These are phyloP conservation scores for Villa cingulata DNA, from an alignment of 2,888 invertebrate species.

Conservation along the genomic window DNA sequence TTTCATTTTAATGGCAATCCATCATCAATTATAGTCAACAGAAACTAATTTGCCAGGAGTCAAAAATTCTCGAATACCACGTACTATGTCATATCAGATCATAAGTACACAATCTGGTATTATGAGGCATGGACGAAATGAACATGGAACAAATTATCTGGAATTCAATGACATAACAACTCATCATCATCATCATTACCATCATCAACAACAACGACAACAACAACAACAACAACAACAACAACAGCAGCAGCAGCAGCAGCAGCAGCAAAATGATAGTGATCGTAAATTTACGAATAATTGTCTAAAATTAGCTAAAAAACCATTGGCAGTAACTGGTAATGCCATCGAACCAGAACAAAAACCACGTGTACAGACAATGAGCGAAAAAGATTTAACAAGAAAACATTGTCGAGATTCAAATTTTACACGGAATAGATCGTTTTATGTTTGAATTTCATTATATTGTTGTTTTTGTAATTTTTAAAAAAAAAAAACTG, in stretches of 20 bases:
- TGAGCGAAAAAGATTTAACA: constrained; percentile 45
- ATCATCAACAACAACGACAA: no score
- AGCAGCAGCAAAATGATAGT: no score
- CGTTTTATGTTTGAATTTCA: no score
- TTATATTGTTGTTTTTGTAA: no score
- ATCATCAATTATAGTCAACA: no score
- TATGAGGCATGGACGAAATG: not conserved
- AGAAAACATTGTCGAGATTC: constrained; percentile 18
- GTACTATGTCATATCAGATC: constrained; percentile 16
- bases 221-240: no score
- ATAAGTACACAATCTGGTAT: constrained; percentile 9
- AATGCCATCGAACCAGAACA: constrained; percentile 43
- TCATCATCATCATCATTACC: no score
- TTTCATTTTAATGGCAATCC: no score
- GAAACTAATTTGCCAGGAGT: no score
- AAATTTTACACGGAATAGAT: constrained; percentile 4
- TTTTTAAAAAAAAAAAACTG: no score
- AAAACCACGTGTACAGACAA: constrained; percentile 43
- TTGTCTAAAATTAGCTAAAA: not conserved
- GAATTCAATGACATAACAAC: no score
- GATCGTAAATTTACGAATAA: not conserved
- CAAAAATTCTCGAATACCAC: constrained; percentile 14
- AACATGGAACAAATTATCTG: not conserved
- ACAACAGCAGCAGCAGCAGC: no score
- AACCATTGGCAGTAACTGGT: constrained; percentile 38